A percentile compares a stretch with the other conserved stretches of the same genome.
phyloP scores from a whole-genome alignment of 2,113 vertebrate species.

The Rhizomys pruinosus region DNA sequence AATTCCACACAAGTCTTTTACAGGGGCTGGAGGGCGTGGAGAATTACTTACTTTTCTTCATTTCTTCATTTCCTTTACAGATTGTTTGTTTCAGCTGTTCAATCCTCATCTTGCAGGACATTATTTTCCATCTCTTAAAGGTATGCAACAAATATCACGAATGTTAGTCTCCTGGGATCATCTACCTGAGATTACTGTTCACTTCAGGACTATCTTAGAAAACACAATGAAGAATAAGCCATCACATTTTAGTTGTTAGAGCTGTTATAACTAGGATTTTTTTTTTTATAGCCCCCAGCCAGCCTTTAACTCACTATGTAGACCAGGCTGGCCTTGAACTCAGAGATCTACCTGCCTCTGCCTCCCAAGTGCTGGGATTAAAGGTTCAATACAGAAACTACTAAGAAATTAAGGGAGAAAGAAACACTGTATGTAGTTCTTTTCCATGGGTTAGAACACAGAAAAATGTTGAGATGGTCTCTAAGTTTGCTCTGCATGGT shows the following conservation, averaged over 20 bases:
- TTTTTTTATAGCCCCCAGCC: no score
- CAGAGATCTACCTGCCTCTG: no score
- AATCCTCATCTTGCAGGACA: slow-evolving; percentile 97
- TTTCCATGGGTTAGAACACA: slow-evolving; percentile 24
- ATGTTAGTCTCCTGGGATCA: slow-evolving; percentile 20
- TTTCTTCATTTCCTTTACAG: slow-evolving; percentile 92
- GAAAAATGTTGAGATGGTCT: not conserved
- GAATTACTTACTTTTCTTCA: slow-evolving; percentile 91
- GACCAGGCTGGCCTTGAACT: no score
- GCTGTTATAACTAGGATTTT: not conserved
- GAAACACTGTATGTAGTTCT: not conserved
- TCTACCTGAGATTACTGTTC: not conserved
- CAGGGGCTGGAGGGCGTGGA: not conserved
- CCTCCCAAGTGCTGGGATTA: no score
- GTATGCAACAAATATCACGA: slow-evolving; percentile 72
- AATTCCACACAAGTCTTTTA: not conserved
- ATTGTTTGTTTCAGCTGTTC: slow-evolving; percentile 97
- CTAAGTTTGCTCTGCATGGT: not conserved
- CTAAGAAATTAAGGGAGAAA: slow-evolving; percentile 17
- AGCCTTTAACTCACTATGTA: no score
- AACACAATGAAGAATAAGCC: slow-evolving; percentile 3
- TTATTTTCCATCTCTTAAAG: slow-evolving; percentile 98
- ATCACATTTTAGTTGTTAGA: not conserved
- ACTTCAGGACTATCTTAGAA: slow-evolving; percentile 45
- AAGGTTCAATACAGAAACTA: not conserved